Evolutionary conservation across 2,113 vertebrate species (phyloP).

Genomic region (Cololabis saira): DNA sequence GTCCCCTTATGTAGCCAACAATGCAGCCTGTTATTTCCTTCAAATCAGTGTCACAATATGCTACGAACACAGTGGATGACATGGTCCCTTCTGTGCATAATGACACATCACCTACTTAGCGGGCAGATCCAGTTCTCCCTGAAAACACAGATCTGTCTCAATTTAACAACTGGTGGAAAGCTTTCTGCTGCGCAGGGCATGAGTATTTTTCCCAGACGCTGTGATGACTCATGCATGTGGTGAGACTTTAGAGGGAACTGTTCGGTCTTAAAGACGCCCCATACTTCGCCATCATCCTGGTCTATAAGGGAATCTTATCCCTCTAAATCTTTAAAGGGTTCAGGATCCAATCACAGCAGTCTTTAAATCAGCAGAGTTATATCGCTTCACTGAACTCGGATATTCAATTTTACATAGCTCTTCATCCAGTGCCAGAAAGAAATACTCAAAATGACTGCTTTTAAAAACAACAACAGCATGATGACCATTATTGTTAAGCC

Average conservation of each 20-base stretch:
- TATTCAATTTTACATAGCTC: no score
- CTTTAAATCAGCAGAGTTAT: no score
- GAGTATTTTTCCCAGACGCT: conserved; percentile 7
- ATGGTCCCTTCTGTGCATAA: conserved; percentile 13
- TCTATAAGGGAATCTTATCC: no score
- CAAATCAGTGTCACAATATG: conserved; percentile 28
- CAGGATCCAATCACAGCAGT: no score
- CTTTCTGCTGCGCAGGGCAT: not conserved
- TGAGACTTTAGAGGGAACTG: not conserved
- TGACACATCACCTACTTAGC: conserved; percentile 39
- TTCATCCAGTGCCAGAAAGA: no score
- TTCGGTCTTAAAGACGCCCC: not conserved
- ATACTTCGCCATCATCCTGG: no score
- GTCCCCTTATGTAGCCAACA: conserved; percentile 12
- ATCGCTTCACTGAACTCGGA: no score
- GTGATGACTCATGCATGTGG: conserved; percentile 29
- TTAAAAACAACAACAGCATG: no score
- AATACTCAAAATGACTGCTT: no score
- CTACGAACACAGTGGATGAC: not conserved
- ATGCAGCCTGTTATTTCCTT: conserved; percentile 33
- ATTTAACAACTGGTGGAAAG: conserved; percentile 21
- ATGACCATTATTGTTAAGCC: no score
- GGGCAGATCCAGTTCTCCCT: not conserved
- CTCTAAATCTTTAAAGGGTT: no score
- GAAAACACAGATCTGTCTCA: conserved; percentile 26